Evolutionary conservation across 1,140 invertebrate species (phyloP).

Genomic region (Palaemon carinicauda): DNA sequence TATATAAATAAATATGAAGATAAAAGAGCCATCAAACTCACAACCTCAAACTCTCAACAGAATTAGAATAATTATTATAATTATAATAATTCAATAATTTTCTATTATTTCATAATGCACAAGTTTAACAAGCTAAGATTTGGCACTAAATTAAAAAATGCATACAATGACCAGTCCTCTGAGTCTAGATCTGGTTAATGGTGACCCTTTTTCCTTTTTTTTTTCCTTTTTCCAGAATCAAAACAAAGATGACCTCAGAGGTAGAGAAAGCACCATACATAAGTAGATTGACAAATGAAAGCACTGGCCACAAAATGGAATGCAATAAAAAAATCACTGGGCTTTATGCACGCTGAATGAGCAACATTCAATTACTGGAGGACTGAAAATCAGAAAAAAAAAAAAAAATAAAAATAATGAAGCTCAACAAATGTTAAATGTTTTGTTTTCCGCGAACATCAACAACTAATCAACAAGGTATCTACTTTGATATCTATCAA

Average conservation of each 20-base stretch:
- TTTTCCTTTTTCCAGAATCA: slow-evolving; percentile 38
- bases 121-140: slow-evolving; percentile 9
- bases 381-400: slow-evolving; percentile 21
- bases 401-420: slow-evolving; percentile 32
- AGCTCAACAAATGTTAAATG: slow-evolving; percentile 31
- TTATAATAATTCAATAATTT: background rate
- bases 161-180: slow-evolving; percentile 47
- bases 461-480: slow-evolving; percentile 17
- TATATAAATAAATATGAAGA: slow-evolving; percentile 52
- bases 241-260: slow-evolving; percentile 27
- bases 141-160: slow-evolving; percentile 17
- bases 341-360: slow-evolving; percentile 53
- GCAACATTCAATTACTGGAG: slow-evolving; percentile 47
- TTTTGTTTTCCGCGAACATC: slow-evolving; percentile 27
- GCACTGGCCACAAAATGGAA: slow-evolving; percentile 55
- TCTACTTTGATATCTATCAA: background rate
- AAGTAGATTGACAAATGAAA: slow-evolving; percentile 51
- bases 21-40: slow-evolving; percentile 28
- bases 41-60: slow-evolving; percentile 48
- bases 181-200: slow-evolving; percentile 27
- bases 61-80: slow-evolving; percentile 30
- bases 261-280: slow-evolving; percentile 56
- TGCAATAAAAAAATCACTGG: slow-evolving; percentile 58
- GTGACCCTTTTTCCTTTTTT: slow-evolving; percentile 44
- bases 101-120: slow-evolving; percentile 35